phyloP scores from a whole-genome alignment of 53 echinoderm and acorn worm genomes.

The Holothuria leucospilota region DNA sequence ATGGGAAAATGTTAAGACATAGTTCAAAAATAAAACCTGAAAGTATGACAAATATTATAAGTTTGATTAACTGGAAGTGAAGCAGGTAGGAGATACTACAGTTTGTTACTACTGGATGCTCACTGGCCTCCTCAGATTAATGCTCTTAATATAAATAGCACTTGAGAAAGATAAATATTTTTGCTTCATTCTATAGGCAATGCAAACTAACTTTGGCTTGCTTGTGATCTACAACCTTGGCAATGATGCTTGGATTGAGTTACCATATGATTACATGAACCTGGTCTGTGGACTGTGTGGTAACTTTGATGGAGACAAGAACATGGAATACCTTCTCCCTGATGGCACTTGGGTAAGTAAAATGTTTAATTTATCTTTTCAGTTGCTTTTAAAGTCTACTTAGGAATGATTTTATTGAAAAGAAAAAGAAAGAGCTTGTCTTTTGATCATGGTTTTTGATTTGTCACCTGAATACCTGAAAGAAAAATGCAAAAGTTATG shows the following conservation, averaged over 20 bases:
- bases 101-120: too few relatives aligned
- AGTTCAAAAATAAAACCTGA: too few relatives aligned
- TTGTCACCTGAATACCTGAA: too few relatives aligned
- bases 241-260: slow-evolving; percentile 53
- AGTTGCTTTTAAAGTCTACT: too few relatives aligned
- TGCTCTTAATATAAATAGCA: neutral
- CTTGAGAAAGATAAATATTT: neutral
- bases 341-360: slow-evolving; percentile 67
- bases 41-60: too few relatives aligned
- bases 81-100: too few relatives aligned
- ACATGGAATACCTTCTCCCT: slow-evolving; percentile 67
- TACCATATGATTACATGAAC: slow-evolving; percentile 62
- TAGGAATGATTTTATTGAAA: too few relatives aligned
- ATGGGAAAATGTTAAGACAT: too few relatives aligned
- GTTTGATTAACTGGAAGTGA: too few relatives aligned
- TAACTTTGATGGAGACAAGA: slow-evolving; percentile 65
- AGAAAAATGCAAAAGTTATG: too few relatives aligned
- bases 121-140: neutral
- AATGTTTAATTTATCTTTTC: neutral
- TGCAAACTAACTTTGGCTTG: slow-evolving; percentile 70
- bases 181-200: slow-evolving; percentile 21
- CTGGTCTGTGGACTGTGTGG: slow-evolving; percentile 87
- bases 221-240: slow-evolving; percentile 58
- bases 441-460: too few relatives aligned
- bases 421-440: too few relatives aligned